Conservation (phyloP, 2,113 vertebrate genomes). For the Caracal caracal region DNA sequence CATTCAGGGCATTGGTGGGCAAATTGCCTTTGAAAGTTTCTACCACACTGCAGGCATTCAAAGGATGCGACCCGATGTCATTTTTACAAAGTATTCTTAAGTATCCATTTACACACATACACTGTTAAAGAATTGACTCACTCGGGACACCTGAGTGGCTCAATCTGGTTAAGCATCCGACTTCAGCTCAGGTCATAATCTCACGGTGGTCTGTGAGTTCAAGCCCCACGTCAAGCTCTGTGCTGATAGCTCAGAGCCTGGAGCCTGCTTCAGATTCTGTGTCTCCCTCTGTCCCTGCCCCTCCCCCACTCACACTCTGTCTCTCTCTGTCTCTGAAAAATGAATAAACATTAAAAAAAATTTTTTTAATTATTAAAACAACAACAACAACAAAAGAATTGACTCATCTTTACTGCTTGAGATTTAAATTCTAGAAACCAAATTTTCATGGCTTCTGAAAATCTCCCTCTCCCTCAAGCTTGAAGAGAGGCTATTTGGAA, state of each 20-base stretch:
- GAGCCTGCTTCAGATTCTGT: too few species aligned
- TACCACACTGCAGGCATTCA: not conserved
- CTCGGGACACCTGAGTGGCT: too few species aligned
- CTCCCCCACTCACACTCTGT: too few species aligned
- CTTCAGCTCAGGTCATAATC: too few species aligned
- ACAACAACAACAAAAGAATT: not conserved
- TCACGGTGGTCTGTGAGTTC: too few species aligned
- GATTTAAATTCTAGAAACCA: constrained; percentile 15
- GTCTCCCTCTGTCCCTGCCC: too few species aligned
- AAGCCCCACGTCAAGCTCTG: too few species aligned
- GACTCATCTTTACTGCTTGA: not conserved
- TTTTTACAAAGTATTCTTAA: constrained; percentile 2
- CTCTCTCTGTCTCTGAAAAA: too few species aligned
- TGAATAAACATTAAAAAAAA: too few species aligned
- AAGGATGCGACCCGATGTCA: not conserved
- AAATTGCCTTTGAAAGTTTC: not conserved
- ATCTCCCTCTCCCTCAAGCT: not conserved
- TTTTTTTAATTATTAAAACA: too few species aligned
- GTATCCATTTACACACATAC: not conserved
- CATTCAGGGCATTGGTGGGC: not conserved
- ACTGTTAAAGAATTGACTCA: not conserved
- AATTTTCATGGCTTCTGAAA: constrained; percentile 24
- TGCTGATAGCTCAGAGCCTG: too few species aligned
- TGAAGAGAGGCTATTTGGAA: not conserved
- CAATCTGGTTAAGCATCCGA: too few species aligned